Conservation (phyloP, 2,888 invertebrate species). For the Caenorhabditis sp. region DNA sequence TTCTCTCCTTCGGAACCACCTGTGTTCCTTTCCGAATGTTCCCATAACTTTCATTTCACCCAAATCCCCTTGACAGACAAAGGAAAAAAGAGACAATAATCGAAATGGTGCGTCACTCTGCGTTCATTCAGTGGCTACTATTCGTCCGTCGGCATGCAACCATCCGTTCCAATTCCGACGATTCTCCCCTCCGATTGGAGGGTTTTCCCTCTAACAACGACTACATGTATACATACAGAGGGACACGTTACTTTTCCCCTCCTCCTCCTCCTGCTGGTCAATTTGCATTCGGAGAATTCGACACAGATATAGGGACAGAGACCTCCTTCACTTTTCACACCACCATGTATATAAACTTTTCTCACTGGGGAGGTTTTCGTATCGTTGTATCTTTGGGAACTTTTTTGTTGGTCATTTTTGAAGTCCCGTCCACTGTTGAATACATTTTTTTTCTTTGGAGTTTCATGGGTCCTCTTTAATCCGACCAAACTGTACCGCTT, state of each 20-base stretch:
- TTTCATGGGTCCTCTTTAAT: too few species aligned
- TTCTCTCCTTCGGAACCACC: neutral
- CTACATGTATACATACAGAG: neutral
- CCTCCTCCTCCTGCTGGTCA: neutral
- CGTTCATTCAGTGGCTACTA: conserved; percentile 7
- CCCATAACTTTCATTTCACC: conserved; percentile 22
- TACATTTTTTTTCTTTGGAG: too few species aligned
- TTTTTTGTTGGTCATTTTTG: too few species aligned
- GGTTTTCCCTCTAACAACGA: neutral
- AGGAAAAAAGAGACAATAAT: conserved; percentile 37
- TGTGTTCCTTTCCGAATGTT: neutral
- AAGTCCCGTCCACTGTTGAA: too few species aligned
- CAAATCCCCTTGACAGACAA: neutral
- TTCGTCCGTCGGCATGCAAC: conserved; percentile 25
- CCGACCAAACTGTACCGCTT: too few species aligned
- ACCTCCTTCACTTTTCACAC: neutral
- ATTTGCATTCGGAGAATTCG: conserved; percentile 8
- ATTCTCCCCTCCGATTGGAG: conserved; percentile 3
- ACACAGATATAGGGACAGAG: neutral
- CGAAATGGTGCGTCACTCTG: conserved; percentile 39
- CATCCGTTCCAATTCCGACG: conserved; percentile 45
- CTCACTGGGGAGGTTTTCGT: too few species aligned
- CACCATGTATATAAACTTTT: neutral
- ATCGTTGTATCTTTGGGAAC: neutral
- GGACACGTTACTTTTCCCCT: conserved; percentile 27